A percentile compares a stretch with the other conserved stretches of the same genome.
Evolutionary conservation across 2,113 vertebrate species (phyloP).

Genomic region (Indicator maculatus): DNA sequence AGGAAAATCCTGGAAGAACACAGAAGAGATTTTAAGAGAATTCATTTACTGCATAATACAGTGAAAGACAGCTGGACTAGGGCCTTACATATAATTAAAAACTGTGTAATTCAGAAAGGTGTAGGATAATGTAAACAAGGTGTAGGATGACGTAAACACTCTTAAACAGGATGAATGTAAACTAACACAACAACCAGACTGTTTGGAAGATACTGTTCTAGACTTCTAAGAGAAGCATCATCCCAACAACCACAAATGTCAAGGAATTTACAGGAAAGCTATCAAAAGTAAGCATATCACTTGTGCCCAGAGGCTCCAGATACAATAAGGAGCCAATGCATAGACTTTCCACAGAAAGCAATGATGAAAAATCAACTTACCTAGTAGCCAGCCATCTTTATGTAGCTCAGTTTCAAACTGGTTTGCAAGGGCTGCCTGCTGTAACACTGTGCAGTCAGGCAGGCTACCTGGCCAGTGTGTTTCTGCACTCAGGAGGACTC

Average conservation of each 20-base stretch:
- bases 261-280: neutral
- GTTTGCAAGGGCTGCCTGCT: conserved; percentile 82
- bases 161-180: neutral
- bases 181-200: neutral
- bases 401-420: conserved; percentile 80
- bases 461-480: conserved; percentile 91
- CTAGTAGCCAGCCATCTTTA: conserved; percentile 90
- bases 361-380: conserved; percentile 75
- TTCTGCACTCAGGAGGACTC: conserved; percentile 88
- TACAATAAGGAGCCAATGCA: neutral
- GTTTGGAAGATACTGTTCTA: neutral
- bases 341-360: neutral
- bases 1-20: neutral
- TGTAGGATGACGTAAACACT: neutral
- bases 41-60: neutral
- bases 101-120: neutral
- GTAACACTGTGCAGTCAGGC: conserved; percentile 81
- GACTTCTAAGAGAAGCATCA: neutral
- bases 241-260: neutral
- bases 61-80: neutral
- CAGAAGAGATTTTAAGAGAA: neutral
- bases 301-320: neutral
- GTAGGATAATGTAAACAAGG: neutral
- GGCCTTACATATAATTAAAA: neutral
- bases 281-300: neutral